Evolutionary conservation across 2,888 invertebrate genomes (phyloP).

Genomic region (Himalopsyche tibetana): DNA sequence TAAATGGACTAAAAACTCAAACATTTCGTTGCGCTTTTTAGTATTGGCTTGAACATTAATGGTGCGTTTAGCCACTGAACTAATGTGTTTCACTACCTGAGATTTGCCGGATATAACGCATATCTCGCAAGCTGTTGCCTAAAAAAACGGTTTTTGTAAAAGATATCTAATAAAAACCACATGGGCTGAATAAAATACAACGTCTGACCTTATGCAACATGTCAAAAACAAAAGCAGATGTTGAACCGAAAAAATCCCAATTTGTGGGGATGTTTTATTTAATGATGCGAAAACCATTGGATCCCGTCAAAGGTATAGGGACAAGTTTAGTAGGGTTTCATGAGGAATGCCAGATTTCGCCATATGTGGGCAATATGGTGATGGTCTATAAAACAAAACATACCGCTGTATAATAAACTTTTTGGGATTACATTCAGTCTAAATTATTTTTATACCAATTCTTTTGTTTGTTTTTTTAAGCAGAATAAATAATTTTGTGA

Average conservation of each 20-base stretch:
- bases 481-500: too few relatives aligned
- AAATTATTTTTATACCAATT: neutral
- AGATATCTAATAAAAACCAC: conserved; percentile 7
- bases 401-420: neutral
- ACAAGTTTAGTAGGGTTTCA: conserved; percentile 47
- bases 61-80: neutral
- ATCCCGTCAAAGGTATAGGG: conserved; percentile 43
- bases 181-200: conserved; percentile 45
- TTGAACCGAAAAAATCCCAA: conserved; percentile 54
- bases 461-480: neutral
- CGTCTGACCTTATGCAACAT: conserved; percentile 21
- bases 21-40: too few relatives aligned
- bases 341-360: conserved; percentile 40
- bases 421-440: neutral
- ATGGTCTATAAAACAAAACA: neutral
- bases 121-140: conserved; percentile 22
- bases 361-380: conserved; percentile 49
- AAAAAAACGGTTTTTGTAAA: neutral
- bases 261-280: conserved; percentile 45
- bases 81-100: neutral
- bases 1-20: too few relatives aligned
- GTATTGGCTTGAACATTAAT: too few relatives aligned
- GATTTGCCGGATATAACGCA: neutral
- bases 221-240: conserved; percentile 59
- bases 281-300: conserved; percentile 53